Base-by-base conservation (phyloP, 2,888 invertebrate species). In the Nezara viridula region DNA sequence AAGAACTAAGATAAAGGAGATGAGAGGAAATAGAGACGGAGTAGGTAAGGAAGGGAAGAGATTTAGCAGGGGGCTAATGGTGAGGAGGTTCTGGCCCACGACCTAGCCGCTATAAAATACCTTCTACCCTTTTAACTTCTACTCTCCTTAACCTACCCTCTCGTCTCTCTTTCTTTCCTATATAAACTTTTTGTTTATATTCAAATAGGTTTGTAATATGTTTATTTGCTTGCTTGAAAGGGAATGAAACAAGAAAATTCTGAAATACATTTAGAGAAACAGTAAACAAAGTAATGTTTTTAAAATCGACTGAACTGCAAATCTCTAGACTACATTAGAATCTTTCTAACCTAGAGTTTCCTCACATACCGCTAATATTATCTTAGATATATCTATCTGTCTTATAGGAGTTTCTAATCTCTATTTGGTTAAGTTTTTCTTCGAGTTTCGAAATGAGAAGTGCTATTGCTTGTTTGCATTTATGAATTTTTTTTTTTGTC, bases 1-100 rank as follows among this genome's bases (percentile, higher is more conserved):
- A 14, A 7, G 66, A 73, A 73, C 66, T 73, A 73, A 73, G 66
- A 73, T 73, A 73, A 73, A 73, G 14, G 44, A 81, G 81, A 81
- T 81, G 44, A 24, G 77, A 77, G 77, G 77, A 77, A 77, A 77
- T 77, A 77, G 77, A 77, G 77, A 77, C 40, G 77, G 24, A 77
- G 40, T 10, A 81, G 81, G 81, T 81, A 81, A 81, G 81, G 40
- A 24, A 73, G 7, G 77, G 24, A 77, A 81, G 81, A 81, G 81
- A 81, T 81, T 81, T 81, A 81, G 81, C 81, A 5, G n/a, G 44
- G 77, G 81, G 81, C 81, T 81, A 81, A 81, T 81, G 81, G 81
- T 81, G 81, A 81, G 81, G 81, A 81, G 81, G n/a, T 44, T 40
- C 81, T 47, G 14, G 81, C 44, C 44, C 81, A n/a, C 81, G 81